A percentile compares a stretch with the other conserved stretches of the same genome.
Evolutionary conservation across 2,797 vertebrate species (phyloP).

Genomic region (Crax fasciolata): DNA sequence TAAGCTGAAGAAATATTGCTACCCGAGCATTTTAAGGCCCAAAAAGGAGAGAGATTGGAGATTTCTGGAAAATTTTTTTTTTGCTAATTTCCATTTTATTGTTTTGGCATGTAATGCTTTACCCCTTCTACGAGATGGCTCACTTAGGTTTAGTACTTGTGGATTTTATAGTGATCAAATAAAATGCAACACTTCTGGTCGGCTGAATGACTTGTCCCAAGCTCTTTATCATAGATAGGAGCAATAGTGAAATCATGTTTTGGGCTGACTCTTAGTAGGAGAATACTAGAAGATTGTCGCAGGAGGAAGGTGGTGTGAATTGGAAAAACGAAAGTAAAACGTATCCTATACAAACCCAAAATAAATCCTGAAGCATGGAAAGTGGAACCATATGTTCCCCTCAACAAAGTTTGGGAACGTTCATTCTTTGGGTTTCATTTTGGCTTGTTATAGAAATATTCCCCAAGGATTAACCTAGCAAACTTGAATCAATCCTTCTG

Average conservation of each 20-base stretch:
- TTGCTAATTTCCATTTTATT: neutral
- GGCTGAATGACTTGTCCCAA: neutral
- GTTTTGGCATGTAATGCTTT: neutral
- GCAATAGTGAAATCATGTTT: neutral
- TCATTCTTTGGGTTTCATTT: neutral
- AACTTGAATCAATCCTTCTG: neutral
- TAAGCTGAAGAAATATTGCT: neutral
- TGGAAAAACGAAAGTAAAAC: neutral
- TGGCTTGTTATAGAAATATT: neutral
- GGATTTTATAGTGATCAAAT: neutral
- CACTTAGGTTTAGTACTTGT: neutral
- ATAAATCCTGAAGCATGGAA: neutral
- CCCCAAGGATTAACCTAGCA: neutral
- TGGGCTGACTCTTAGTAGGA: neutral
- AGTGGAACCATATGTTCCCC: conserved; percentile 1
- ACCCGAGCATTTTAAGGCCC: neutral
- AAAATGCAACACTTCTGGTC: neutral
- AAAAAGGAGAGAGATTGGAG: neutral
- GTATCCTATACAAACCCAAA: neutral
- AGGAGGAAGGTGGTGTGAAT: neutral
- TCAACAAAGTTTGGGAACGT: neutral
- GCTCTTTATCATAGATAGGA: neutral
- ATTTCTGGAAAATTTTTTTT: neutral
- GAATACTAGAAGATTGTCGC: neutral
- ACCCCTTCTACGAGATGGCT: neutral